Evolutionary conservation across 2,888 invertebrate genomes (phyloP).

Genomic region (Merodon equestris): DNA sequence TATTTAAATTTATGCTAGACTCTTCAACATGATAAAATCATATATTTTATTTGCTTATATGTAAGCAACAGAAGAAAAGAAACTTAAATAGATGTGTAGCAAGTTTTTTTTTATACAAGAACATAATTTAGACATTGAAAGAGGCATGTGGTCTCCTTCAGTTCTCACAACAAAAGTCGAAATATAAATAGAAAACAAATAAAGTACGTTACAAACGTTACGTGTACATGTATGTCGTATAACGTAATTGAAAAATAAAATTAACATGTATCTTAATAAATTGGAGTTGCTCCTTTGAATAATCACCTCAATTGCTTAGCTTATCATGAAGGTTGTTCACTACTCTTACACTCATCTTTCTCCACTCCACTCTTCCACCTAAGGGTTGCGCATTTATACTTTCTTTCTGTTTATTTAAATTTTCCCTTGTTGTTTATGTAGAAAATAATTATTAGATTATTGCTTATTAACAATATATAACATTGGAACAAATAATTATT

Average conservation of each 20-base stretch:
- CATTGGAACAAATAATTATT: constrained; percentile 42
- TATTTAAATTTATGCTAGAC: constrained; percentile 55
- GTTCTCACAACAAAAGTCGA: constrained; percentile 26
- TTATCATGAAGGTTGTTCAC: constrained; percentile 7
- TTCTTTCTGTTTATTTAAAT: constrained; percentile 2
- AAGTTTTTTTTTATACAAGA: constrained; percentile 52
- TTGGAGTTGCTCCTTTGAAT: constrained; percentile 43
- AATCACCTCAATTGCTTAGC: constrained; percentile 51
- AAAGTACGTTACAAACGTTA: no score
- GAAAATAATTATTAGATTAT: constrained; percentile 42
- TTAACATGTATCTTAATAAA: constrained; percentile 22
- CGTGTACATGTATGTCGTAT: no score
- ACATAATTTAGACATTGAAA: constrained; percentile 38
- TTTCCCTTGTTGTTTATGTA: constrained; percentile 13
- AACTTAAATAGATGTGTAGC: constrained; percentile 58
- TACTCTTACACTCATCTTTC: constrained; percentile 3
- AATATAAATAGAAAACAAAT: constrained; percentile 41
- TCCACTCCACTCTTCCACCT: background rate
- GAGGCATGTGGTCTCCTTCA: constrained; percentile 5
- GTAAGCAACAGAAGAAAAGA: constrained; percentile 40
- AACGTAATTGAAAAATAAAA: constrained; percentile 32
- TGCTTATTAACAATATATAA: constrained; percentile 42
- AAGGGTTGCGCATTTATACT: constrained; percentile 8
- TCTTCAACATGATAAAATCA: constrained; percentile 63
- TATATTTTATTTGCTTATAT: constrained; percentile 39